Evolutionary conservation across 2,113 vertebrate genomes (phyloP), one percentile per base, ranked within the genome.

Genomic region (Piaya cayana): DNA sequence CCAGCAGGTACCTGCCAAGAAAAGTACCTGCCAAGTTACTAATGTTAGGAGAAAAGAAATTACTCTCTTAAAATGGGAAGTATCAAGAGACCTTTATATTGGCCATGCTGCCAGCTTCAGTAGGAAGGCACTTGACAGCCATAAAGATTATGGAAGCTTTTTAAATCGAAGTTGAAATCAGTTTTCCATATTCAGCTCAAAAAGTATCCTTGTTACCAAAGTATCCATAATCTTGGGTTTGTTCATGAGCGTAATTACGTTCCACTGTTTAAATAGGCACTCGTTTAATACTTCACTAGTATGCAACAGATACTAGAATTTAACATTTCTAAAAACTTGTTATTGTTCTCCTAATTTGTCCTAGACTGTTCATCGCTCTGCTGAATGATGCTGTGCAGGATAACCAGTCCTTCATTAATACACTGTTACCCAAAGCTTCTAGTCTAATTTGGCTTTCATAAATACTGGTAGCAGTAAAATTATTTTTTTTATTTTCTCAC

Each of bases 141-240:
- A 17, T 65, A 55, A 82, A 81, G 80, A n/a, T 93, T 90, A 86
- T 93, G 34, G 64, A 94, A 93, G 90, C 58, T 96, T 97, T 82
- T 97, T 91, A 94, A 98, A 88, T 91, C 91, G 86, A 93, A 92
- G n/a, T 75, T 82, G 67, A 92, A 87, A 86, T 58, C 36, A 11
- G 5, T 80, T 95, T 96, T 82, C 59, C 64, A 96, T 96, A 96
- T 86, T 72, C 49, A 88, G 34, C 13, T 87, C 52, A 75, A 78
- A 25, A 83, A 89, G 37, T 3, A 53, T n/a, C 56, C 30, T 83
- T 49, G 6, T 68, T 94, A 45, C 9, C 58, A 56, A 82, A 90
- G 59, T 74, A 88, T 14, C 55, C 50, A 39, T 75, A 81, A 81
- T 74, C 19, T 64, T 82, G 42, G 11, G 39, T 92, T 75, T 81